Base-by-base conservation (phyloP, 23 tunicate species). In the Halocynthia roretzi region DNA sequence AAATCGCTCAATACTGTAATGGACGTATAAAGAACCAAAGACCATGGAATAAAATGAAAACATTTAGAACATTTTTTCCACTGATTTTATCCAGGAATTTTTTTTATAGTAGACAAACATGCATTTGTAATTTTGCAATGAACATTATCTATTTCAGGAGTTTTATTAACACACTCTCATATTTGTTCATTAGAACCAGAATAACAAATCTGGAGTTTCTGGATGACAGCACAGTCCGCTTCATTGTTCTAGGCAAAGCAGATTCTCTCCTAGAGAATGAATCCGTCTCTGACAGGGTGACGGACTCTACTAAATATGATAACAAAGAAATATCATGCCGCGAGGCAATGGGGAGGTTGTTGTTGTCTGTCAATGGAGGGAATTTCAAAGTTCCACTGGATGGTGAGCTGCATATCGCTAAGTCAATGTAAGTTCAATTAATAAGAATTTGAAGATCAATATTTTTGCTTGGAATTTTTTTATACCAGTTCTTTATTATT, bases 301-400 rank as follows among this genome's bases (percentile, higher is more conserved):
- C 40, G 54, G 53, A 70, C 56, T 31, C 31, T 23, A 53, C 10
- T 50, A 51, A 67, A 44, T 56, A 44, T 58, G 64, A 10, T n/a
- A 52, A 15, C 50, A 56, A 14, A 54, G 63, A 23, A 51, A 48
- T 14, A 31, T 58, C 61, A 7, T 83, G 87, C 67, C 20, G 62
- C 5, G 81, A 83, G 40, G 81, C 81, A 6, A 67, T 83, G 69
- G 68, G 75, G n/a, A 52, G 80, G 17, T 49, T 83, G 12, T 57
- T 78, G 50, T 52, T 51, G 6, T 50, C 65, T 40, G 80, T 76
- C 8, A 50, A 68, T 12, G 70, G 68, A 6, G 68, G 57, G n/a
- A 55, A 62, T 51, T 56, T 83, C 12, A 10, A 21, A 48, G 70
- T 83, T 54, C 74, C 76, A 8, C 22, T 67, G 53, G 87, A 69